Conservation (phyloP, 2,113 vertebrate genomes). For the Numenius arquata region DNA sequence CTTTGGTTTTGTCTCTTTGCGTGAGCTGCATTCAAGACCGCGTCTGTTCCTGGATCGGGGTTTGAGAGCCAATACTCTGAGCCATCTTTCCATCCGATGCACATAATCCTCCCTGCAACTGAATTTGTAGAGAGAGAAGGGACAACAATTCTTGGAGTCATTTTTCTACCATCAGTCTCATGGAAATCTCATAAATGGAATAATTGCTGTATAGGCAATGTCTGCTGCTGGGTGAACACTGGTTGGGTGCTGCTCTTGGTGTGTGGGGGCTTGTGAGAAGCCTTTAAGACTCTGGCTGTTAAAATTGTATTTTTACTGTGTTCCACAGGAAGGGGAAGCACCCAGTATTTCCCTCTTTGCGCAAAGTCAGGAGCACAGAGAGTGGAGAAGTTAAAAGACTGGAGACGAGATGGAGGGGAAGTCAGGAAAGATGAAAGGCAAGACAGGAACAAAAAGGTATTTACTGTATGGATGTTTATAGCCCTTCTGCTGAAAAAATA, state of each 20-base stretch:
- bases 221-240: not conserved
- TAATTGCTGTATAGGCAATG: not conserved
- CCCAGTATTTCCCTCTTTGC: not conserved
- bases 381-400: not conserved
- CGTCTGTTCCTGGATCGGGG: not conserved
- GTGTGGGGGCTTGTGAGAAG: not conserved
- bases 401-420: not conserved
- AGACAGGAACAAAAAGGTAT: not conserved
- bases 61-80: not conserved
- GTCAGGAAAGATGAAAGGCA: not conserved
- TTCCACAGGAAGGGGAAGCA: not conserved
- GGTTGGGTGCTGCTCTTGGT: not conserved
- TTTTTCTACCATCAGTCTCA: rapidly evolving
- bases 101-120: not conserved
- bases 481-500: not conserved
- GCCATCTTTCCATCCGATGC: not conserved
- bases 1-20: not conserved
- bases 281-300: not conserved
- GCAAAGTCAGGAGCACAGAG: not conserved
- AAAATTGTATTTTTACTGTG: not conserved
- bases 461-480: not conserved
- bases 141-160: not conserved
- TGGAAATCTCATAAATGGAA: not conserved
- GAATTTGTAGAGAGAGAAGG: not conserved
- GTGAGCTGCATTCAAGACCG: not conserved